phyloP scores from a whole-genome alignment of 2,888 invertebrate species.

The Furcula furcula region DNA sequence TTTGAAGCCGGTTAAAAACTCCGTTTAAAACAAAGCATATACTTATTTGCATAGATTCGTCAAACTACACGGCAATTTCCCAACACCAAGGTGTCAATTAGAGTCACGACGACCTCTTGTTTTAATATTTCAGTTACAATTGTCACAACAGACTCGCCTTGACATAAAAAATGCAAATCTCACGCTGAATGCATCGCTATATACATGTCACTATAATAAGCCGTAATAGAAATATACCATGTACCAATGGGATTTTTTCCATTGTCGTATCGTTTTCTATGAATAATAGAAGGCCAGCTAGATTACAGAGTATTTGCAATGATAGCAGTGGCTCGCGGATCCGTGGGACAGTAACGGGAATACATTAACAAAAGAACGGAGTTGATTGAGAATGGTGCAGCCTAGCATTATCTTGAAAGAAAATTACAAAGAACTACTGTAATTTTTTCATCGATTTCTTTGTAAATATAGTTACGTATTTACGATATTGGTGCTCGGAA shows the following conservation, averaged over 20 bases:
- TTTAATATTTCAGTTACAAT: conserved; percentile 30
- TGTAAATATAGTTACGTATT: conserved; percentile 16
- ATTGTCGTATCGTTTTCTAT: conserved; percentile 66
- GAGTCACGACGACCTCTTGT: conserved; percentile 20
- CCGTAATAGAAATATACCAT: conserved; percentile 65
- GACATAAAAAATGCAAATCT: conserved; percentile 49
- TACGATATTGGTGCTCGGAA: background rate
- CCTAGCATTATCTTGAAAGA: conserved; percentile 50
- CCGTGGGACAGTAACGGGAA: conserved; percentile 64
- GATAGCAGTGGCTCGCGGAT: conserved; percentile 63
- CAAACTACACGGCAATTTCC: too few species aligned
- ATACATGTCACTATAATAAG: conserved; percentile 47
- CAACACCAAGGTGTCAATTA: conserved; percentile 16
- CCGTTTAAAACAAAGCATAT: too few species aligned
- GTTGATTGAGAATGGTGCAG: conserved; percentile 42
- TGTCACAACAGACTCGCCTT: conserved; percentile 27
- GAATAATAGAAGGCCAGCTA: conserved; percentile 58
- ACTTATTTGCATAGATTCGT: too few species aligned
- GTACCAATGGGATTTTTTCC: conserved; percentile 62
- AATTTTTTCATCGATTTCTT: conserved; percentile 31
- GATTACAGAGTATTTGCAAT: conserved; percentile 64
- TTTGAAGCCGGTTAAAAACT: too few species aligned
- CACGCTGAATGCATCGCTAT: conserved; percentile 27
- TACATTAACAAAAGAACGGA: conserved; percentile 58
- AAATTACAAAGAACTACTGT: conserved; percentile 55